A percentile compares a stretch with the other conserved stretches of the same genome.
These are phyloP conservation scores for Thunnus thynnus DNA, from an alignment of 2,113 vertebrate genomes.

Conservation along the genomic window DNA sequence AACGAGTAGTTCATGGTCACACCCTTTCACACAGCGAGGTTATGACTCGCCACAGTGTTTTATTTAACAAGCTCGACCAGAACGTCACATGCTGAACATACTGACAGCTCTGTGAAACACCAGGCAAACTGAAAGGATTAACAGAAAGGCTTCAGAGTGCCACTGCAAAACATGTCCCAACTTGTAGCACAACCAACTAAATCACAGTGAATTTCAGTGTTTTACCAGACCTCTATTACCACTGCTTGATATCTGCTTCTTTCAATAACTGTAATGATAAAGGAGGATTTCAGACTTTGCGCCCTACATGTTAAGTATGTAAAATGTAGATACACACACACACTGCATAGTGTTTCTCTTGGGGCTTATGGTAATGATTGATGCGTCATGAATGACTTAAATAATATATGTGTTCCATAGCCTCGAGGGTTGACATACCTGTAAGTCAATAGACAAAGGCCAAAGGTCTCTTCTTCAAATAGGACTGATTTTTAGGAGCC, in stretches of 20 bases:
- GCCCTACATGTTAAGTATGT: neutral
- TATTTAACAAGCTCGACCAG: neutral
- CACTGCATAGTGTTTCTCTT: neutral
- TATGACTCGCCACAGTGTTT: conserved; percentile 3
- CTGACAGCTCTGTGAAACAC: neutral
- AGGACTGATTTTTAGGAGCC: neutral
- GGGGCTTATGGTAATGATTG: neutral
- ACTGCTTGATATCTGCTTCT: neutral
- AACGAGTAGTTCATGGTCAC: conserved; percentile 44
- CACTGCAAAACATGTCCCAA: conserved; percentile 2
- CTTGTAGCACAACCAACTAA: neutral
- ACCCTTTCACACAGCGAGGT: conserved; percentile 55
- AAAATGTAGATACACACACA: neutral
- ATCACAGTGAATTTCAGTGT: too few species aligned
- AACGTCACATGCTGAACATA: neutral
- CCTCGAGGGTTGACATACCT: too few species aligned
- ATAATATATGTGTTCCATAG: neutral
- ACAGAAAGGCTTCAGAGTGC: neutral
- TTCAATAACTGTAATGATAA: neutral
- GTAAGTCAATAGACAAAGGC: neutral
- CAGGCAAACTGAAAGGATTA: neutral
- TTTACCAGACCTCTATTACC: neutral
- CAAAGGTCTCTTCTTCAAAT: conserved; percentile 4
- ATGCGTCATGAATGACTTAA: neutral
- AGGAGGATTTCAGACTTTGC: neutral